phyloP scores from a whole-genome alignment of 1,140 invertebrate species.

The Procambarus clarkii region DNA sequence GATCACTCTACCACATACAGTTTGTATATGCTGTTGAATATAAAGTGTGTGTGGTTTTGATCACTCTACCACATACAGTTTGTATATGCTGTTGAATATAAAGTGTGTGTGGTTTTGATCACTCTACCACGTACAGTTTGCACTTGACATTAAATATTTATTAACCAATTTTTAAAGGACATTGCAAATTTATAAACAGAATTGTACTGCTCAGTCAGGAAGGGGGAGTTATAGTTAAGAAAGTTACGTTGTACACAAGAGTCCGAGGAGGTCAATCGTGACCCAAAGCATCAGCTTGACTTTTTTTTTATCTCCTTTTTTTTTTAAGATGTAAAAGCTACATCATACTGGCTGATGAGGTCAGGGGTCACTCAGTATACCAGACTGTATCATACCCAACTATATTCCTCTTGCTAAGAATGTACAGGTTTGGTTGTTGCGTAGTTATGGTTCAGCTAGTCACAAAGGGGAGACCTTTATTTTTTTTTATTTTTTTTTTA shows the following conservation, averaged over 20 bases:
- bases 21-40: too few relatives aligned
- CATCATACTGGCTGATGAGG: background rate
- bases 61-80: too few relatives aligned
- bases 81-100: too few relatives aligned
- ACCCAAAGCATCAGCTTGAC: background rate
- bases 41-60: too few relatives aligned
- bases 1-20: too few relatives aligned
- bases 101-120: too few relatives aligned
- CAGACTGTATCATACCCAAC: background rate
- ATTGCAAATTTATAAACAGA: background rate
- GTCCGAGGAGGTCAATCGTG: background rate
- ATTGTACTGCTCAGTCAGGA: background rate
- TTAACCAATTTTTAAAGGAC: background rate
- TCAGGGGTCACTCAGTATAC: conserved; percentile 15
- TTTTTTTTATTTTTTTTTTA: conserved; percentile 1
- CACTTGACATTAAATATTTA: background rate
- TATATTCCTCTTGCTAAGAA: conserved; percentile 11
- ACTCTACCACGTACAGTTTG: too few relatives aligned
- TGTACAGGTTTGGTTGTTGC: conserved; percentile 47
- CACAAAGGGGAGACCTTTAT: conserved; percentile 35
- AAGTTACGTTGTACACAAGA: background rate
- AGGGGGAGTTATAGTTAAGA: background rate
- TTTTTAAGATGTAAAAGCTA: background rate
- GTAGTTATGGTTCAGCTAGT: conserved; percentile 49
- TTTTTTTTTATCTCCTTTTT: background rate